These are phyloP conservation scores for Xerus inauris DNA, from an alignment of 2,113 vertebrate genomes.

Conservation along the genomic window DNA sequence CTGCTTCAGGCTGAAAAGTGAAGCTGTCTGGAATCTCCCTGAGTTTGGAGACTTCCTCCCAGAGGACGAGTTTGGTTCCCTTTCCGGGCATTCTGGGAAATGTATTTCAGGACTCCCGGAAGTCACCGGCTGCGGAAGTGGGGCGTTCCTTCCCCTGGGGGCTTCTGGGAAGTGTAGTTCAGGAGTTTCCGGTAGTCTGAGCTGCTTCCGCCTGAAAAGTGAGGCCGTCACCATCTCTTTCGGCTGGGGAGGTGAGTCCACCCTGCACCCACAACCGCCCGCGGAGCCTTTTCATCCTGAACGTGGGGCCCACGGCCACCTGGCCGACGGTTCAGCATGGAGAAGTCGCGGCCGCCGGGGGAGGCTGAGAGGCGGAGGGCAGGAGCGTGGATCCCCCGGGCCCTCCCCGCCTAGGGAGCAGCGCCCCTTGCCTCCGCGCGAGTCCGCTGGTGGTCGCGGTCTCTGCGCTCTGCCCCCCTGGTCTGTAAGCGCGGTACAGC, in stretches of 20 bases:
- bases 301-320: background rate
- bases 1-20: background rate
- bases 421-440: too few relatives aligned
- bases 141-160: too few relatives aligned
- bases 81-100: background rate
- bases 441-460: background rate
- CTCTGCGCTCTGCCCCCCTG: background rate
- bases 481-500: fast-evolving
- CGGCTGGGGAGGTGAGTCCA: background rate
- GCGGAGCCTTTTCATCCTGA: background rate
- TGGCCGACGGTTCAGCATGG: background rate
- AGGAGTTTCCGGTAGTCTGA: fast-evolving
- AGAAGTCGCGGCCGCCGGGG: background rate
- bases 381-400: background rate
- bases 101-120: background rate
- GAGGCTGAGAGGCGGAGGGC: background rate
- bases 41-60: background rate
- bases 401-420: background rate
- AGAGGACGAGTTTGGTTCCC: fast-evolving
- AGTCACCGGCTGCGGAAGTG: background rate
- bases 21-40: too few relatives aligned
- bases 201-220: background rate
- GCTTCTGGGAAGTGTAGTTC: slow-evolving; percentile 68
- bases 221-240: background rate
- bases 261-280: fast-evolving